Evolutionary conservation across 2,797 vertebrate species (phyloP).

Genomic region (Crocodylus rhombifer): DNA sequence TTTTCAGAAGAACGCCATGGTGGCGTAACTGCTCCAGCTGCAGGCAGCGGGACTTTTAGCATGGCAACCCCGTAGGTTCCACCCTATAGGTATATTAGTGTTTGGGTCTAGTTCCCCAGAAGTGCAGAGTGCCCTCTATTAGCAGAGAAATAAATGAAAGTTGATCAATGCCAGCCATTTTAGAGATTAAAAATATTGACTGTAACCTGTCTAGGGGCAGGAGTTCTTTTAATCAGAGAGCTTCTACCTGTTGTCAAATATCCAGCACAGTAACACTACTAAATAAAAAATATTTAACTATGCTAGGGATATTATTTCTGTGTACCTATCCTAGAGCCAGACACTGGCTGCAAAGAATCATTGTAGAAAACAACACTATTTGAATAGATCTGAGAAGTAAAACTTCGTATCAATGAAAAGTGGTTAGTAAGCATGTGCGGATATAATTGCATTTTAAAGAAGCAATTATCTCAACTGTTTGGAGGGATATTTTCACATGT

Average conservation of each 20-base stretch:
- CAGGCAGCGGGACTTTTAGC: neutral
- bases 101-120: neutral
- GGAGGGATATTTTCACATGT: neutral
- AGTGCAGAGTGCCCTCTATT: neutral
- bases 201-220: neutral
- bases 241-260: neutral
- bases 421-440: neutral
- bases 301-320: neutral
- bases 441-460: neutral
- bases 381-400: neutral
- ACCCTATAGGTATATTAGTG: neutral
- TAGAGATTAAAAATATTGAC: neutral
- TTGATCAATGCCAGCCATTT: neutral
- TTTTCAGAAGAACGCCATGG: no score
- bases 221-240: neutral
- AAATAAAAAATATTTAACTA: no score
- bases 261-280: neutral
- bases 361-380: neutral
- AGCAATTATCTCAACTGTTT: neutral
- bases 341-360: neutral
- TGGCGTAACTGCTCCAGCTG: neutral
- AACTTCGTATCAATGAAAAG: neutral
- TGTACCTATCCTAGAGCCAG: neutral
- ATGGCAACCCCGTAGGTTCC: fast-evolving
- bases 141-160: neutral